Evolutionary conservation across 1,140 invertebrate species (phyloP).

Genomic region (Zaprionus tsacasi): DNA sequence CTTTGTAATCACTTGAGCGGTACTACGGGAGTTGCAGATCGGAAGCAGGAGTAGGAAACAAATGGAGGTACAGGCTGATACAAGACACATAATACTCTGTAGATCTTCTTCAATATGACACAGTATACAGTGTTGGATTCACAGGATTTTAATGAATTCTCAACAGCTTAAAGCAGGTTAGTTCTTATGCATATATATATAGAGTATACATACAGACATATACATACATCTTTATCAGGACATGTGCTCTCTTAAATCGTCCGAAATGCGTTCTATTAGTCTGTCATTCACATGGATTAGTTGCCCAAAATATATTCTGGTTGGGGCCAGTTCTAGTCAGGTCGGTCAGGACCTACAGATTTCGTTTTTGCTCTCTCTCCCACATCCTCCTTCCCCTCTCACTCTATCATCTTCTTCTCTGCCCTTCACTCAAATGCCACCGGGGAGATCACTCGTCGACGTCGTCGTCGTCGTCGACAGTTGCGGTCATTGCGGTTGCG

Average conservation of each 20-base stretch:
- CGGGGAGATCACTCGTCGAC: conserved; percentile 34
- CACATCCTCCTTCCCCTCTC: too few species aligned
- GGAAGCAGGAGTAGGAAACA: background rate
- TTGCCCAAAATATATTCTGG: background rate
- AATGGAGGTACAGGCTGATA: background rate
- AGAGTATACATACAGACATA: too few species aligned
- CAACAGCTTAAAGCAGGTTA: too few species aligned
- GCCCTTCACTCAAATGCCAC: conserved; percentile 40
- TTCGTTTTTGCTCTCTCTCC: background rate
- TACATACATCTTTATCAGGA: too few species aligned
- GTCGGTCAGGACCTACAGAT: background rate
- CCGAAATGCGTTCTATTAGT: background rate
- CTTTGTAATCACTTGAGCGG: conserved; percentile 27
- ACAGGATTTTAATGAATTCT: too few species aligned
- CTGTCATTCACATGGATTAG: background rate
- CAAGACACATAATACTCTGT: background rate
- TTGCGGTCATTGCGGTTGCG: conserved; percentile 25
- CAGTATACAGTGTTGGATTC: too few species aligned
- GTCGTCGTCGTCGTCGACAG: conserved; percentile 14
- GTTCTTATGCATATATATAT: too few species aligned
- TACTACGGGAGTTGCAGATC: conserved; percentile 11
- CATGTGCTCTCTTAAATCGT: too few species aligned
- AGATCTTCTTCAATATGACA: too few species aligned
- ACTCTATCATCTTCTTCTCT: background rate
- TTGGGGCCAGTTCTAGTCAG: too few species aligned